Conservation (phyloP, 2,888 invertebrate genomes). For the Apamea sordens region DNA sequence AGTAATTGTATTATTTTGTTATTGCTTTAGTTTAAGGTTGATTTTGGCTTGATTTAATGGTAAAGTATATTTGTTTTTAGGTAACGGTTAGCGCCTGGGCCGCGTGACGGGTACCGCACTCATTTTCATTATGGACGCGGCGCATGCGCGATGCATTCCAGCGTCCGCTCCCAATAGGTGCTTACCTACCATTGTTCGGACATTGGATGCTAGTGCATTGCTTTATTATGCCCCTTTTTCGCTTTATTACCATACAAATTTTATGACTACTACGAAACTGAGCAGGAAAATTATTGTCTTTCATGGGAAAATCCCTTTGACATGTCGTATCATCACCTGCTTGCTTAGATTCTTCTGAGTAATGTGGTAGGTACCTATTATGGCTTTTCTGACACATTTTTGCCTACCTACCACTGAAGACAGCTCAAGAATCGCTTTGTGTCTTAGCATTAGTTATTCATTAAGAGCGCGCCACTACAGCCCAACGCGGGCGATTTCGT, state of each 20-base stretch:
- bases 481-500: no score
- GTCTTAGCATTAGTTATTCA: not conserved
- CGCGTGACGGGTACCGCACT: conserved; percentile 79
- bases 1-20: conserved; percentile 3
- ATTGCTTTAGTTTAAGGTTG: conserved; percentile 36
- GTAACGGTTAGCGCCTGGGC: conserved; percentile 79
- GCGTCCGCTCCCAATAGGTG: conserved; percentile 63
- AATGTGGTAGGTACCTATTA: not conserved
- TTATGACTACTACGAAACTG: not conserved
- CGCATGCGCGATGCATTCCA: conserved; percentile 83
- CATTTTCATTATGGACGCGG: conserved; percentile 79
- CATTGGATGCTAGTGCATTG: conserved; percentile 67
- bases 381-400: not conserved
- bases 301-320: conserved; percentile 7
- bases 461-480: no score
- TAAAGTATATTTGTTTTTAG: conserved; percentile 50
- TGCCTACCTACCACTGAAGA: not conserved
- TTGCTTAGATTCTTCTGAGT: not conserved
- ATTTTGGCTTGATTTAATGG: conserved; percentile 45
- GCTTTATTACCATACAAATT: conserved; percentile 34
- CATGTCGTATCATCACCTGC: not conserved
- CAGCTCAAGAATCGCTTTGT: not conserved
- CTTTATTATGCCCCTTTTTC: conserved; percentile 69
- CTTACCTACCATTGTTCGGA: conserved; percentile 56
- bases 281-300: conserved; percentile 5